Conservation (phyloP, 2,888 invertebrate species). For the Cryptocephalus moraei region DNA sequence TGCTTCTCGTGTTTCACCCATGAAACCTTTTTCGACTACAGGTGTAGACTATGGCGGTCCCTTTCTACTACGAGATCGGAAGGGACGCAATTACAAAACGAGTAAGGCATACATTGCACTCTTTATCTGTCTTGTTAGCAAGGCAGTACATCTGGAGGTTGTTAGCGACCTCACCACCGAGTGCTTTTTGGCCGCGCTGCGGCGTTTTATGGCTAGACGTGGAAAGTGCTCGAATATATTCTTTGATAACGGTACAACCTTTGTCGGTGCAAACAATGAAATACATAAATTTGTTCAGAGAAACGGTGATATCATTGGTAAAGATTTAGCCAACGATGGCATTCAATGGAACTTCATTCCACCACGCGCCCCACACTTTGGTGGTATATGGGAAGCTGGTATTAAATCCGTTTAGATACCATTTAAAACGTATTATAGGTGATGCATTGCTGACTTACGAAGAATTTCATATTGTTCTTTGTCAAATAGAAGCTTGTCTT, state of each 20-base stretch:
- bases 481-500: constrained; percentile 18
- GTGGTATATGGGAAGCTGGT: constrained; percentile 12
- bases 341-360: constrained; percentile 13
- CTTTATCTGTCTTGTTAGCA: constrained; percentile 10
- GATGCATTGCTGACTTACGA: constrained; percentile 16
- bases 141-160: constrained; percentile 21
- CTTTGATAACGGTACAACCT: constrained; percentile 20
- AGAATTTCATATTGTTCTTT: constrained; percentile 18
- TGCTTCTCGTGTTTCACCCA: constrained; percentile 3
- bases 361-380: constrained; percentile 10
- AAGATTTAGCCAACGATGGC: constrained; percentile 1
- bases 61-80: constrained; percentile 5
- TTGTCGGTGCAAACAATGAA: constrained; percentile 7
- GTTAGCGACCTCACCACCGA: constrained; percentile 15
- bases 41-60: constrained; percentile 12
- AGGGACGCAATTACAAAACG: constrained; percentile 3
- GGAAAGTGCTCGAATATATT: constrained; percentile 14
- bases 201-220: constrained; percentile 18
- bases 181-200: constrained; percentile 15
- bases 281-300: constrained; percentile 3
- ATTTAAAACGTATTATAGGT: constrained; percentile 14
- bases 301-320: constrained; percentile 1
- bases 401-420: constrained; percentile 7
- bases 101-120: constrained; percentile 10
- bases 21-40: constrained; percentile 10